Evolutionary conservation across 2,888 invertebrate species (phyloP).

Genomic region (Enoplolaimus lenunculus): DNA sequence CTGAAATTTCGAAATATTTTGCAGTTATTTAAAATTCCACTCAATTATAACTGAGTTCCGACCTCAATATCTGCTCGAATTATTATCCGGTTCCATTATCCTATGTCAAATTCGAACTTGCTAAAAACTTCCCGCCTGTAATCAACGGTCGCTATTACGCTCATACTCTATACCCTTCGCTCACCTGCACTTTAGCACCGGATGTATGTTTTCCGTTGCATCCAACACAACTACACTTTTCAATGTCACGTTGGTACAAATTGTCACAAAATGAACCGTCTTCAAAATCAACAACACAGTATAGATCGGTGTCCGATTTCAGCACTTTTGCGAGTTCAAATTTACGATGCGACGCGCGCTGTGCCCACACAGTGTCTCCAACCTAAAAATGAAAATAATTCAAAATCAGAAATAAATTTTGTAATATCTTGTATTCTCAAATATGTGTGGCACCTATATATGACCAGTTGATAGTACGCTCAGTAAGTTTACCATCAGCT

Average conservation of each 20-base stretch:
- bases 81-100: no score
- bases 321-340: conserved; percentile 2
- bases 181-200: conserved; percentile 19
- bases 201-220: conserved; percentile 21
- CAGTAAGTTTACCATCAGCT: no score
- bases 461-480: no score
- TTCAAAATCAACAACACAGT: conserved; percentile 53
- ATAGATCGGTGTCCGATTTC: conserved; percentile 42
- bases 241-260: conserved; percentile 44
- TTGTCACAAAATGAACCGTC: conserved; percentile 52
- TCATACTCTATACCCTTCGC: no score
- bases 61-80: no score
- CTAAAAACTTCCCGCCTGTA: no score
- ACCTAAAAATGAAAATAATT: conserved; percentile 4
- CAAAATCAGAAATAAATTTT: conserved; percentile 10
- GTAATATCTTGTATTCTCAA: no score
- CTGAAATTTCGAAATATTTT: conserved; percentile 7
- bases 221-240: conserved; percentile 25
- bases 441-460: no score
- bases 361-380: conserved; percentile 11
- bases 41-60: no score
- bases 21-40: no score
- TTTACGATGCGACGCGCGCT: neutral
- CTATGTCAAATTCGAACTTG: no score
- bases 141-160: no score